Percentiles rank a stretch among this genome's conserved stretches.
These are phyloP conservation scores for Heliconius congener DNA, from an alignment of 1,140 invertebrate genomes.

Conservation along the genomic window DNA sequence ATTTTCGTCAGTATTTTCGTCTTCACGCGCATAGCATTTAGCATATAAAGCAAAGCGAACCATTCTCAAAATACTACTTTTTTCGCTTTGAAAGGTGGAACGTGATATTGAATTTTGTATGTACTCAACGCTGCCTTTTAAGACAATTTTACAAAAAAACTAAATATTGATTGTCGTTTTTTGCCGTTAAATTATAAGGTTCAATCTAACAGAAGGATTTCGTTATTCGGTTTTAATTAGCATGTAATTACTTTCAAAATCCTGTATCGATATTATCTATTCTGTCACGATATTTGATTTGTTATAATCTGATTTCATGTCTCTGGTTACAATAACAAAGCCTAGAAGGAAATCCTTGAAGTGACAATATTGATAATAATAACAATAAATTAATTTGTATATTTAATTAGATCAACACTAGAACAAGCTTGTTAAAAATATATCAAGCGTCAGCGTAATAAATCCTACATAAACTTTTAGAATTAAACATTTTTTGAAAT, in stretches of 20 bases:
- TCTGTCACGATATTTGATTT: conserved; percentile 38
- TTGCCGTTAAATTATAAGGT: neutral
- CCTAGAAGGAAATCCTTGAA: conserved; percentile 41
- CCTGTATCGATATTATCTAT: conserved; percentile 37
- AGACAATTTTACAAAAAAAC: neutral
- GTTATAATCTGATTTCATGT: conserved; percentile 32
- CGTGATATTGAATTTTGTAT: no score
- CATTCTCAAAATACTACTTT: no score
- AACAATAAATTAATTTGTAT: conserved; percentile 17
- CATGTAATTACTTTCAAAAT: conserved; percentile 42
- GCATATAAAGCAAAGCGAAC: no score
- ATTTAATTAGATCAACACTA: conserved; percentile 23
- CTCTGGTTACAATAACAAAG: conserved; percentile 33
- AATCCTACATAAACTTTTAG: neutral
- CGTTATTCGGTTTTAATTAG: conserved; percentile 36
- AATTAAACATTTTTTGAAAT: no score
- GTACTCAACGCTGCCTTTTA: neutral
- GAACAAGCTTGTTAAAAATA: neutral
- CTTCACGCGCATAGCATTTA: no score
- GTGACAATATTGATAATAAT: conserved; percentile 30
- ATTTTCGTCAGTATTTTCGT: no score
- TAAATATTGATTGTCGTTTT: neutral
- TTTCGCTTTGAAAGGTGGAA: no score
- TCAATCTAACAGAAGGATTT: neutral
- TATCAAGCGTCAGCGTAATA: neutral